Evolutionary conservation across 2,888 invertebrate genomes (phyloP).

Genomic region (Lysandra bellargus): DNA sequence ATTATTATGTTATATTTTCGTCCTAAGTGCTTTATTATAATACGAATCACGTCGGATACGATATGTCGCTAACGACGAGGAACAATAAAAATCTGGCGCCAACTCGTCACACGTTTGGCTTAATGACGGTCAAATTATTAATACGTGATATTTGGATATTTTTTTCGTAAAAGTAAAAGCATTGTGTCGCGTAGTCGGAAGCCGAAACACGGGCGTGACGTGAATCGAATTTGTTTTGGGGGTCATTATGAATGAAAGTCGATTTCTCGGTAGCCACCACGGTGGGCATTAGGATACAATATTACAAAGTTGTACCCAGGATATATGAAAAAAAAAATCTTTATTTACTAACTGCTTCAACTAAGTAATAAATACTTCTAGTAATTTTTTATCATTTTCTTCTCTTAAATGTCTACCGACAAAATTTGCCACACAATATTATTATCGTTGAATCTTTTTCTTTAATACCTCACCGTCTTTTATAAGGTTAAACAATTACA

Average conservation of each 20-base stretch:
- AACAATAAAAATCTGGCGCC: constrained; percentile 75
- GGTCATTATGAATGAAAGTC: constrained; percentile 51
- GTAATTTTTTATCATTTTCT: too few species aligned
- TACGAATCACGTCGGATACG: constrained; percentile 13
- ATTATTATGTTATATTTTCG: background rate
- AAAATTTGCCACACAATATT: too few species aligned
- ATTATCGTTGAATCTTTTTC: too few species aligned
- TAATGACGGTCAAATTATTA: constrained; percentile 73
- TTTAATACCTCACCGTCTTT: too few species aligned
- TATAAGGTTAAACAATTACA: too few species aligned
- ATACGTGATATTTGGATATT: constrained; percentile 64
- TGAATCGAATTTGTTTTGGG: constrained; percentile 52
- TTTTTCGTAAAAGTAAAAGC: constrained; percentile 70
- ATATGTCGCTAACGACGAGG: constrained; percentile 46
- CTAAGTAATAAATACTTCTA: too few species aligned
- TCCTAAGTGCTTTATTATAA: background rate
- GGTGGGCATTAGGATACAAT: constrained; percentile 4
- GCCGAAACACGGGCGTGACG: constrained; percentile 55
- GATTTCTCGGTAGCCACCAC: constrained; percentile 47
- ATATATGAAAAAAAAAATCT: background rate
- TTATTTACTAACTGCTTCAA: background rate
- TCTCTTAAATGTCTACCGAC: too few species aligned
- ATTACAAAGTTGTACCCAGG: background rate
- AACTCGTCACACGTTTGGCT: constrained; percentile 65
- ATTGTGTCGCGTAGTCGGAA: constrained; percentile 61